Base-by-base conservation (phyloP, 2,113 vertebrate species). In the Todiramphus chloris region DNA sequence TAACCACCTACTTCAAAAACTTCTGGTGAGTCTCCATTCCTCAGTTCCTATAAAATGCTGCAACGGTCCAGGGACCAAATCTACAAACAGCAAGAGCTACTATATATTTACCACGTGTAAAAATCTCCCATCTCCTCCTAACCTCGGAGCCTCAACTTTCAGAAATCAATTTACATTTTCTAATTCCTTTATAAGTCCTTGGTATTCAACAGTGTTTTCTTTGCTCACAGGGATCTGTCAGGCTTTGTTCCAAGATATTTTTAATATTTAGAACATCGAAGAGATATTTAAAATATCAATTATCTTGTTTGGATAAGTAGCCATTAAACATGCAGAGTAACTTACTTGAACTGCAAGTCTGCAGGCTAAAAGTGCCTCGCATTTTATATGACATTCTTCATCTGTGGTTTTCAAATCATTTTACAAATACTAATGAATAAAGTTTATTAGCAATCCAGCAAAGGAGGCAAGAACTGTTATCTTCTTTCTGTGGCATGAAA, bases 371-470 rank as follows among this genome's bases (percentile, higher is more conserved):
- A 91, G 75, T 0, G 2, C 72, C 50, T 95, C 0, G 0, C 59
- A 56, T 94, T 95, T 96, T 74, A 78, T 91, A 91, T 83, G 55
- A 89, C 59, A 70, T 88, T 91, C 82, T 95, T 95, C 72, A 88
- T 94, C 81, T 35, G 28, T 93, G 89, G 55, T 89, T 94, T 91
- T 93, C 83, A 94, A 94, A 95, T 96, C 43, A 91, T 93, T 95
- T 96, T 97, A 89, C 83, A 90, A 96, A 76, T 78, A 82, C 53
- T 93, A 89, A 94, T 94, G 94, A 97, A 91, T 91, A 95, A 97
- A 96, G 86, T 95, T 95, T 97, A 93, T 96, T 94, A 95, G 69
- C 58, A 94, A 92, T 35, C 81, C 74, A 73, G 50, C 0, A 3
- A 67, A 91, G 77, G 83, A 93, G 28, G 56, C 70, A 70, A 80